Conservation (phyloP, 2,797 vertebrate genomes). For the Cynodonichthys magdalenae region DNA sequence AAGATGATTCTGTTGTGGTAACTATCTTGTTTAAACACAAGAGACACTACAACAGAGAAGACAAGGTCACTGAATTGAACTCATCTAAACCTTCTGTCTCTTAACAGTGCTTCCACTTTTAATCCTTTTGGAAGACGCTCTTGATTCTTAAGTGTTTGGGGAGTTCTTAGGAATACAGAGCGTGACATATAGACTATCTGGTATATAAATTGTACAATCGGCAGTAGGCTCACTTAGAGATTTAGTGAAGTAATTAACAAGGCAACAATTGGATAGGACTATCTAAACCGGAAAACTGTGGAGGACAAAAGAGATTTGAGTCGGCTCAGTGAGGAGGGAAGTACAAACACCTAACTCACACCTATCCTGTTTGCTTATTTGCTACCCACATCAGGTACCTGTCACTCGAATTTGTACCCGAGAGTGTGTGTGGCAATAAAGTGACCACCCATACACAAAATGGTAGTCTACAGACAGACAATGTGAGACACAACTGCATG, state of each 20-base stretch:
- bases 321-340: conserved; percentile 23
- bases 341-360: conserved; percentile 29
- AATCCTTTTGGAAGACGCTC: conserved; percentile 20
- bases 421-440: conserved; percentile 55
- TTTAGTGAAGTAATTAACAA: conserved; percentile 67
- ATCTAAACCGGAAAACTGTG: conserved; percentile 44
- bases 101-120: conserved; percentile 5
- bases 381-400: conserved; percentile 51
- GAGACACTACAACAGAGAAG: conserved; percentile 15
- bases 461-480: conserved; percentile 48
- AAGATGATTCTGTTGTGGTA: conserved; percentile 4
- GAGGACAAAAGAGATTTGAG: conserved; percentile 61
- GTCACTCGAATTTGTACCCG: conserved; percentile 49
- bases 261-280: conserved; percentile 49
- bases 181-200: conserved; percentile 8
- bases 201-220: conserved; percentile 17
- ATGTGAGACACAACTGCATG: conserved; percentile 45
- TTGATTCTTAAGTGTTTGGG: conserved; percentile 22
- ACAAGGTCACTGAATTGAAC: conserved; percentile 27
- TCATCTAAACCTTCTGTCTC: conserved; percentile 6
- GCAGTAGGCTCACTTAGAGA: conserved; percentile 31
- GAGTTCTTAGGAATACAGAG: conserved; percentile 33
- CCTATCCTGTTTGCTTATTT: conserved; percentile 52
- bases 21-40: conserved; percentile 23
- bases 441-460: conserved; percentile 64